A percentile compares a stretch with the other conserved stretches of the same genome.
These are phyloP conservation scores for Agrotis clavis DNA, from an alignment of 2,888 invertebrate genomes.

Conservation along the genomic window DNA sequence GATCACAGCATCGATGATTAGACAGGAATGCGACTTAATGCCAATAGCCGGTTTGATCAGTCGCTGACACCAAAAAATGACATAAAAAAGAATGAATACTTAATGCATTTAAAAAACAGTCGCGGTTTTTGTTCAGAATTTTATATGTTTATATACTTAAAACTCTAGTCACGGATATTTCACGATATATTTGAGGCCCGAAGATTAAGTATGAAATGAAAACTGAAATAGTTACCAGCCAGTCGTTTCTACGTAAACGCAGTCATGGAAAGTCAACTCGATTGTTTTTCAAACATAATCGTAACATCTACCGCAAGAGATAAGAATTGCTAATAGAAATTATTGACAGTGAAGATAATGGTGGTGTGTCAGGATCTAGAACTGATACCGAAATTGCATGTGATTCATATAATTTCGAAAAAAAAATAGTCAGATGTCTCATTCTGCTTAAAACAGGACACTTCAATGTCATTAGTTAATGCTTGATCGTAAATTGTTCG, in stretches of 20 bases:
- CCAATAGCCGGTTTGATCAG: slow-evolving; percentile 55
- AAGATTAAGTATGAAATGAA: neutral
- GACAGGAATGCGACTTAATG: slow-evolving; percentile 52
- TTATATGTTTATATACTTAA: neutral
- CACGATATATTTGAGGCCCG: neutral
- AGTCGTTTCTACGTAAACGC: neutral
- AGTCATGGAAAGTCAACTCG: no score
- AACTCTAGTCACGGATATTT: neutral
- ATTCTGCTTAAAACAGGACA: neutral
- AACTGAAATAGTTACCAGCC: neutral
- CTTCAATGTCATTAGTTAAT: neutral
- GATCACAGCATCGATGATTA: slow-evolving; percentile 34
- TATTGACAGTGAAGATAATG: no score
- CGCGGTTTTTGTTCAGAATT: slow-evolving; percentile 24
- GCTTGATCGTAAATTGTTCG: neutral
- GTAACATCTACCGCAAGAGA: no score
- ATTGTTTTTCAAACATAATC: no score
- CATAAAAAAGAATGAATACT: slow-evolving; percentile 37
- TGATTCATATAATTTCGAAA: neutral
- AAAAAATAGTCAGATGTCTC: neutral
- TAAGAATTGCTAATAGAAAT: no score
- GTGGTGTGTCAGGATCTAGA: no score
- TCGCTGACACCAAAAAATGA: slow-evolving; percentile 38
- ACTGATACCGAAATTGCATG: no score
- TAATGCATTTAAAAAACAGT: slow-evolving; percentile 36